These are phyloP conservation scores for Timema cristinae DNA, from an alignment of 2,888 invertebrate genomes.

Conservation along the genomic window DNA sequence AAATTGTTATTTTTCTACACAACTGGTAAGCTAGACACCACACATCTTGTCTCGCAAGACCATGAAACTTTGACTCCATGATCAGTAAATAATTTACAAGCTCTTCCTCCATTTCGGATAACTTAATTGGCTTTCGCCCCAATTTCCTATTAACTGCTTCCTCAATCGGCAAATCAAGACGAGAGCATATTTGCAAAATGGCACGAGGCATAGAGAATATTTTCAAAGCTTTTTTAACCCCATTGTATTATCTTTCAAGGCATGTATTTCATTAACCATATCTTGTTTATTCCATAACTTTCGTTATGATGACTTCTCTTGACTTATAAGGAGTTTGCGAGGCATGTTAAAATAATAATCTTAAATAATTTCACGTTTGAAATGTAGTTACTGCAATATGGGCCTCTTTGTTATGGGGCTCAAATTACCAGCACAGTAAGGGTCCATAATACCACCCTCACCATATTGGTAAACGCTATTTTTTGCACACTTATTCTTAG, in stretches of 20 bases:
- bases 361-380: background rate
- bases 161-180: background rate
- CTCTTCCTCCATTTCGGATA: background rate
- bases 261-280: background rate
- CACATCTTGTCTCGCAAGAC: slow-evolving; percentile 7
- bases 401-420: background rate
- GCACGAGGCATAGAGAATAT: background rate
- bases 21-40: slow-evolving; percentile 6
- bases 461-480: slow-evolving; percentile 1
- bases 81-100: background rate
- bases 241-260: background rate
- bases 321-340: background rate
- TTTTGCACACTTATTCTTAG: background rate
- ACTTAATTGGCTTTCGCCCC: background rate
- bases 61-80: background rate
- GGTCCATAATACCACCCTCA: background rate
- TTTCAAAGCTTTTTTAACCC: background rate
- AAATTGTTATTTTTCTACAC: background rate
- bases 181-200: background rate
- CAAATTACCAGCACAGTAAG: background rate
- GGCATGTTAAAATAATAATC: background rate
- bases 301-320: background rate
- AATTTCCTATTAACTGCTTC: no score
- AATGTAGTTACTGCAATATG: background rate
- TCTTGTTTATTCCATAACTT: slow-evolving; percentile 3